These are phyloP conservation scores for Philaethria dido DNA, from an alignment of 2,888 invertebrate species.

Conservation along the genomic window DNA sequence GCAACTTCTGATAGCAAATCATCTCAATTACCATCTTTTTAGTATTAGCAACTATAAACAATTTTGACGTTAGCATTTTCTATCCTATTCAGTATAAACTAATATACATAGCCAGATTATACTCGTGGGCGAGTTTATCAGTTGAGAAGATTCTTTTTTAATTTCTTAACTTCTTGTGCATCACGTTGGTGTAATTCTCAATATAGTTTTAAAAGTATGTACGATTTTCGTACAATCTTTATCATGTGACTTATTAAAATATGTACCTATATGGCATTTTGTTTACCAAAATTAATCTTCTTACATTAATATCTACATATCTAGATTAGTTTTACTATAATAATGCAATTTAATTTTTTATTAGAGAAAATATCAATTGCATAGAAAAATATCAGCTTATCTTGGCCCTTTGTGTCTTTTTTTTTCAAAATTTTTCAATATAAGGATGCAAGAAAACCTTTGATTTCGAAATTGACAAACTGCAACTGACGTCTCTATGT, in stretches of 20 bases:
- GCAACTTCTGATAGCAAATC: not conserved
- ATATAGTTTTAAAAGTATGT: not conserved
- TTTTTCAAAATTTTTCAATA: not conserved
- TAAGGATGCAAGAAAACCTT: not conserved
- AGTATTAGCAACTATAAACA: not conserved
- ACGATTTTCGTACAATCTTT: not conserved
- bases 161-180: not conserved
- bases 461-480: not conserved
- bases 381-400: too few relatives aligned
- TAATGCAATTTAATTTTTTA: too few relatives aligned
- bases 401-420: too few relatives aligned
- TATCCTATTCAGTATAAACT: not conserved
- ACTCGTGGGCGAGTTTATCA: not conserved
- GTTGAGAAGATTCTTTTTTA: not conserved
- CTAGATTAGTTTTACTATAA: too few relatives aligned
- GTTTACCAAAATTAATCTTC: too few relatives aligned
- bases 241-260: too few relatives aligned
- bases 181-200: not conserved
- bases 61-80: not conserved
- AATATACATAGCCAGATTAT: not conserved
- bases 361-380: too few relatives aligned
- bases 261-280: too few relatives aligned
- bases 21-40: not conserved
- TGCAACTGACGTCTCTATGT: not conserved
- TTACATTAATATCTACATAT: too few relatives aligned